Conservation (phyloP, 2,113 vertebrate species). For the Oriolus oriolus region DNA sequence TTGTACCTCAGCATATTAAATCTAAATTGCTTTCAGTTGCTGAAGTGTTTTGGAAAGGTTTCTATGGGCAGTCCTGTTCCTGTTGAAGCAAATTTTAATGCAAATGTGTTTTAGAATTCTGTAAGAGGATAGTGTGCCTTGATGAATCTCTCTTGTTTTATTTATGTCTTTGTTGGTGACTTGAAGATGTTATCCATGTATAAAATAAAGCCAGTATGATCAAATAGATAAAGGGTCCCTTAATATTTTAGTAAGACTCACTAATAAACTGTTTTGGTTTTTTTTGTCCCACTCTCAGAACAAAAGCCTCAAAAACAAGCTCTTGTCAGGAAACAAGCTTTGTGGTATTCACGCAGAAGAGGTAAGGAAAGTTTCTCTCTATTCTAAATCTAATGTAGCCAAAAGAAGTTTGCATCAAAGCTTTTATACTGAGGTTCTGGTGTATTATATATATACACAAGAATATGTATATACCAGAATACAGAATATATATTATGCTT, state of each 20-base stretch:
- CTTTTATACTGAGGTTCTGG: not conserved
- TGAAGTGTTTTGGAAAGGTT: not conserved
- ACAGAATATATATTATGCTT: not conserved
- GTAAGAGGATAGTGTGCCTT: not conserved
- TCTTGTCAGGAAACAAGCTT: slow-evolving; percentile 92
- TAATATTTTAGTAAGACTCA: slow-evolving; percentile 7
- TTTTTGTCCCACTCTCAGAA: slow-evolving; percentile 75
- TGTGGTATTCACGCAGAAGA: slow-evolving; percentile 95
- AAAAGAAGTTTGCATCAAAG: not conserved
- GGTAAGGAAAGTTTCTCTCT: slow-evolving; percentile 71
- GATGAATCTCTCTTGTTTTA: not conserved
- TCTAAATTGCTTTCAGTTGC: not conserved
- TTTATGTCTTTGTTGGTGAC: not conserved
- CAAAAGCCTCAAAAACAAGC: slow-evolving; percentile 97
- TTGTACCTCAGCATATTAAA: not conserved
- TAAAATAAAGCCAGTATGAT: not conserved
- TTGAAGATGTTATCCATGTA: not conserved
- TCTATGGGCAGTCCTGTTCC: not conserved
- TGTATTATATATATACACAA: not conserved
- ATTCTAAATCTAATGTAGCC: not conserved
- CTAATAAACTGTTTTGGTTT: not conserved
- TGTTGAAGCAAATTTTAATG: not conserved
- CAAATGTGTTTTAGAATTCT: not conserved
- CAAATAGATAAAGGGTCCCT: not conserved
- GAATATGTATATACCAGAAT: not conserved